Percentiles rank a stretch among this genome's conserved stretches.
phyloP scores from a whole-genome alignment of 1,140 invertebrate genomes.

The Metopolophium dirhodum region DNA sequence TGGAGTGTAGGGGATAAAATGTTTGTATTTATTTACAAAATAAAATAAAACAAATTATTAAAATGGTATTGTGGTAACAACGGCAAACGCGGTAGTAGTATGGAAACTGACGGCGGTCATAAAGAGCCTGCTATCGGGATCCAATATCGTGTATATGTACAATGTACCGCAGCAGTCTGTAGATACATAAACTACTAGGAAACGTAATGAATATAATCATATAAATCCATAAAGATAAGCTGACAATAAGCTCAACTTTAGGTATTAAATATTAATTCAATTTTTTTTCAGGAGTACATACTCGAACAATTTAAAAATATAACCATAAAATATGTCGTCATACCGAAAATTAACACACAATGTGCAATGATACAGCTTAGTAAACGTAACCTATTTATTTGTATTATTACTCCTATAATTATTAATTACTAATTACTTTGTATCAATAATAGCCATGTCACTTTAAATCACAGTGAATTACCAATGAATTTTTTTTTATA shows the following conservation, averaged over 20 bases:
- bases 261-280: neutral
- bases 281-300: neutral
- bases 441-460: neutral
- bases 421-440: neutral
- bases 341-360: neutral
- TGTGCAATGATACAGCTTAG: neutral
- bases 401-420: neutral
- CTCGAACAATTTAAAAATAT: neutral
- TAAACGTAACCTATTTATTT: neutral
- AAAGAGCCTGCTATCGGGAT: neutral
- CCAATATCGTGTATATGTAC: neutral
- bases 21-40: neutral
- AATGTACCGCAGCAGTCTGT: neutral
- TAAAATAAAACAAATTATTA: neutral
- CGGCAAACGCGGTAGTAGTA: neutral
- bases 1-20: neutral
- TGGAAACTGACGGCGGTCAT: neutral
- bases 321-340: neutral
- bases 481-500: neutral
- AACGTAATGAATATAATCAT: neutral
- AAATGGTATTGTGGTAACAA: neutral
- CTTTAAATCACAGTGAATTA: neutral
- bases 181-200: neutral
- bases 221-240: neutral
- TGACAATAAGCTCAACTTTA: neutral